Conservation (phyloP, 2,888 invertebrate genomes). For the Stramonita haemastoma region DNA sequence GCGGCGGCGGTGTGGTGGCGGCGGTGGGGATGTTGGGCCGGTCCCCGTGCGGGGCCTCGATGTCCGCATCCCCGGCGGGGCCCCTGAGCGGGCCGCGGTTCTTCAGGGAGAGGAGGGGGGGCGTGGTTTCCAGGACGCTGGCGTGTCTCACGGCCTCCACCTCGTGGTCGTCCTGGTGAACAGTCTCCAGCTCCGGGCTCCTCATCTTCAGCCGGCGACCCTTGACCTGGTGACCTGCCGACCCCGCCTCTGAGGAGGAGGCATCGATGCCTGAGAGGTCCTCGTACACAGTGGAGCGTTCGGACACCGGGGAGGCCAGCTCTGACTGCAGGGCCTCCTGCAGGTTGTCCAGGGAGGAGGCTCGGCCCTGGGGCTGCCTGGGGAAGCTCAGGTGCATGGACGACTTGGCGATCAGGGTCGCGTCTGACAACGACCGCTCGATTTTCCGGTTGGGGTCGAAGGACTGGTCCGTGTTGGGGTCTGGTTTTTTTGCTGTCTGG, state of each 20-base stretch:
- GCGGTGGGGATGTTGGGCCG: slow-evolving; percentile 23
- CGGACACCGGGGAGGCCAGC: slow-evolving; percentile 60
- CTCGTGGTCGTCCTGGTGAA: slow-evolving; percentile 67
- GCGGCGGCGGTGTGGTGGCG: not conserved
- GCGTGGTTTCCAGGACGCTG: not conserved
- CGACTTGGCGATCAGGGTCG: slow-evolving; percentile 55
- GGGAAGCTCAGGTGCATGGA: slow-evolving; percentile 35
- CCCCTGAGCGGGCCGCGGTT: not conserved
- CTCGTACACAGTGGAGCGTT: slow-evolving; percentile 75
- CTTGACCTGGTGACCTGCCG: slow-evolving; percentile 47
- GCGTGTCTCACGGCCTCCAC: slow-evolving; percentile 37
- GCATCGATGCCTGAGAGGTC: slow-evolving; percentile 73
- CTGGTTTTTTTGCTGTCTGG: not conserved
- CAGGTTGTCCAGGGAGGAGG: slow-evolving; percentile 47
- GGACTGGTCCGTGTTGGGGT: not conserved
- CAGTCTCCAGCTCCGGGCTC: slow-evolving; percentile 70
- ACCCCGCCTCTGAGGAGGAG: slow-evolving; percentile 53
- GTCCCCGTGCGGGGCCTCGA: slow-evolving; percentile 14
- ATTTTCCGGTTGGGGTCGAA: slow-evolving; percentile 66
- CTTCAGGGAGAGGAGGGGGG: not conserved
- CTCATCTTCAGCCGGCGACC: slow-evolving; percentile 55
- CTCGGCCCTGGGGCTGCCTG: slow-evolving; percentile 38
- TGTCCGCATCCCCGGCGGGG: slow-evolving; percentile 11
- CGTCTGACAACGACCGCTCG: slow-evolving; percentile 75
- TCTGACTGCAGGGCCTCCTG: not conserved